A percentile compares a stretch with the other conserved stretches of the same genome.
Evolutionary conservation across 2,113 vertebrate genomes (phyloP).

Genomic region (Actenoides lindsayi): DNA sequence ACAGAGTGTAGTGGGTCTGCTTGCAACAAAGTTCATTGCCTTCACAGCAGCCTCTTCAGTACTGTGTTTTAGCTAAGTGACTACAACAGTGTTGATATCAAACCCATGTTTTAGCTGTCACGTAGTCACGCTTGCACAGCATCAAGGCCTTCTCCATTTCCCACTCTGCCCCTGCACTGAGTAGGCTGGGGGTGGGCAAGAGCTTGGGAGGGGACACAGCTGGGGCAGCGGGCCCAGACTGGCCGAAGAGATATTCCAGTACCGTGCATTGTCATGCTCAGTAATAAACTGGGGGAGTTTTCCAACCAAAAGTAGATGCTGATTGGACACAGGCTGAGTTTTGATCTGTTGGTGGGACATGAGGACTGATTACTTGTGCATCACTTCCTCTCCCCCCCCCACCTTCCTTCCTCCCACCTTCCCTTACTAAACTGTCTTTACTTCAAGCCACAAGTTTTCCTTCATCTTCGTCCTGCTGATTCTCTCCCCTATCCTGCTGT

Average conservation of each 20-base stretch:
- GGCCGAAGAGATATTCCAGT: not conserved
- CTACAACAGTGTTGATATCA: not conserved
- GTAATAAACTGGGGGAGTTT: not conserved
- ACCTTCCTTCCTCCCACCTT: not conserved
- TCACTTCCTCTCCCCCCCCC: too few species aligned
- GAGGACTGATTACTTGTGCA: not conserved
- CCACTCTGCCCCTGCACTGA: not conserved
- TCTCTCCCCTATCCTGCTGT: fast-evolving
- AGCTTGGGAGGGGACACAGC: not conserved
- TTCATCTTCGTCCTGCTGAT: not conserved
- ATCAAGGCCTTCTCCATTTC: not conserved
- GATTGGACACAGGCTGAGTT: not conserved
- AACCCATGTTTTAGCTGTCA: not conserved
- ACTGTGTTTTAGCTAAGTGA: not conserved
- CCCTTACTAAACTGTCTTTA: not conserved
- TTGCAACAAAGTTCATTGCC: not conserved
- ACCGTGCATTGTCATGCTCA: not conserved
- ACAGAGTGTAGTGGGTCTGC: not conserved
- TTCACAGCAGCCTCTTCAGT: not conserved
- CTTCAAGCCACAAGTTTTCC: not conserved
- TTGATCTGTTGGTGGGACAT: not conserved
- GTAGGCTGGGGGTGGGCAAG: not conserved
- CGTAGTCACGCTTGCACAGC: not conserved
- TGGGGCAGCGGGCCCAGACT: not conserved
- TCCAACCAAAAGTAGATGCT: not conserved